Evolutionary conservation across 2,797 vertebrate genomes (phyloP).

Genomic region (Leptoclinus maculatus): DNA sequence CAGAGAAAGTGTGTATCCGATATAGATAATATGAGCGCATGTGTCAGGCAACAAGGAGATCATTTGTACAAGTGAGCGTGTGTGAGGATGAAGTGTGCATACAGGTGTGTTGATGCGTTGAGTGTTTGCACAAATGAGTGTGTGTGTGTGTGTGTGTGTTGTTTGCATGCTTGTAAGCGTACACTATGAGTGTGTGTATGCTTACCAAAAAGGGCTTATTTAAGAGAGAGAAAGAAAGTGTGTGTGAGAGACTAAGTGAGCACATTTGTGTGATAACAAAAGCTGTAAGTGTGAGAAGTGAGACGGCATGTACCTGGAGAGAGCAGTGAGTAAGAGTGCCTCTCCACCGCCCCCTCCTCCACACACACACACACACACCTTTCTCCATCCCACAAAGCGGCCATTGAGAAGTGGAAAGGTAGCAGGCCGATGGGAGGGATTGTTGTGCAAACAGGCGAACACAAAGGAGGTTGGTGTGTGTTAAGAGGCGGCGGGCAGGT

Average conservation of each 20-base stretch:
- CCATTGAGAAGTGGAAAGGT: slow-evolving; percentile 77
- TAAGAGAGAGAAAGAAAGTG: slow-evolving; percentile 19
- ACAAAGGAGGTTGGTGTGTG: slow-evolving; percentile 62
- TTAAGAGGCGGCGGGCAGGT: slow-evolving; percentile 84
- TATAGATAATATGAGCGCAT: slow-evolving; percentile 33
- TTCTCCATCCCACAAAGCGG: slow-evolving; percentile 72
- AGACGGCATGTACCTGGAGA: slow-evolving; percentile 66
- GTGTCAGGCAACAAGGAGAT: slow-evolving; percentile 56
- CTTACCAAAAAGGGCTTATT: neutral
- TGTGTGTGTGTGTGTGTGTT: slow-evolving; percentile 8
- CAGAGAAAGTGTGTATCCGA: slow-evolving; percentile 25
- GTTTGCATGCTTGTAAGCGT: neutral
- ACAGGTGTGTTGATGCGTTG: slow-evolving; percentile 61
- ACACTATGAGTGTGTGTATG: neutral
- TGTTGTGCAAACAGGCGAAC: slow-evolving; percentile 82
- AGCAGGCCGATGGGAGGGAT: slow-evolving; percentile 64
- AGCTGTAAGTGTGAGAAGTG: slow-evolving; percentile 51
- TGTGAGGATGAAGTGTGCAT: slow-evolving; percentile 18
- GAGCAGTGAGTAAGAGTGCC: slow-evolving; percentile 8
- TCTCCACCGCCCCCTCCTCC: neutral
- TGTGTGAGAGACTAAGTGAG: slow-evolving; percentile 14
- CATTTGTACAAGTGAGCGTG: slow-evolving; percentile 57
- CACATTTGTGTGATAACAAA: slow-evolving; percentile 54
- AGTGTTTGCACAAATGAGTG: slow-evolving; percentile 23
- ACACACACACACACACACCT: slow-evolving; percentile 48